Evolutionary conservation across 2,113 vertebrate genomes (phyloP).

Genomic region (Deroptyus accipitrinus): DNA sequence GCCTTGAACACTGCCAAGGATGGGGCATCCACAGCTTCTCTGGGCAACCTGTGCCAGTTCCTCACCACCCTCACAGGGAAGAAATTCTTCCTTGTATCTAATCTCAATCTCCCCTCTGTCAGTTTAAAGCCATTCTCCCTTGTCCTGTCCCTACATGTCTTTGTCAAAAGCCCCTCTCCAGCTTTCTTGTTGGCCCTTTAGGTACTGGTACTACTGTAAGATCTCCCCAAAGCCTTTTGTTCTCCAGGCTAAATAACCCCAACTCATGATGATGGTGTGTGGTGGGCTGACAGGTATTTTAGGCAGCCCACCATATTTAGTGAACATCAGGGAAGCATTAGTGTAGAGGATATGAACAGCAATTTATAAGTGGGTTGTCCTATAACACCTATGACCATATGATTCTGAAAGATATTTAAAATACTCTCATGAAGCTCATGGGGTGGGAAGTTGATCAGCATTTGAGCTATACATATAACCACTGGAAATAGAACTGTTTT

Average conservation of each 20-base stretch:
- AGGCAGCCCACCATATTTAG: not conserved
- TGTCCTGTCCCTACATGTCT: not conserved
- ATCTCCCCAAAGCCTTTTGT: not conserved
- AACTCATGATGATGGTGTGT: not conserved
- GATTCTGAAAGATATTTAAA: not conserved
- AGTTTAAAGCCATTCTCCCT: not conserved
- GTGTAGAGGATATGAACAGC: not conserved
- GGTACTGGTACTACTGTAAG: too few species aligned
- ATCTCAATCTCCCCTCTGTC: not conserved
- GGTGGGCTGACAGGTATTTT: not conserved
- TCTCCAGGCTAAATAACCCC: not conserved
- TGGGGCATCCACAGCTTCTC: not conserved
- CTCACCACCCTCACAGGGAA: not conserved
- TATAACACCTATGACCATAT: not conserved
- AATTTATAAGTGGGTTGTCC: not conserved
- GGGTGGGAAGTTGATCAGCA: not conserved
- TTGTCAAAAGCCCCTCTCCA: not conserved
- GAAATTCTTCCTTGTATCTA: not conserved
- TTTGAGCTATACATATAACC: not conserved
- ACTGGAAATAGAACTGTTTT: not conserved
- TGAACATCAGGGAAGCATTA: not conserved
- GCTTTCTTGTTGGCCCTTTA: not conserved
- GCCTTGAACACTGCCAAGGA: not conserved
- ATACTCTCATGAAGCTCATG: not conserved
- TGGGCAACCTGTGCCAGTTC: fast-evolving